phyloP scores from a whole-genome alignment of 2,888 invertebrate genomes.

The Chamaedrilus cognettii region DNA sequence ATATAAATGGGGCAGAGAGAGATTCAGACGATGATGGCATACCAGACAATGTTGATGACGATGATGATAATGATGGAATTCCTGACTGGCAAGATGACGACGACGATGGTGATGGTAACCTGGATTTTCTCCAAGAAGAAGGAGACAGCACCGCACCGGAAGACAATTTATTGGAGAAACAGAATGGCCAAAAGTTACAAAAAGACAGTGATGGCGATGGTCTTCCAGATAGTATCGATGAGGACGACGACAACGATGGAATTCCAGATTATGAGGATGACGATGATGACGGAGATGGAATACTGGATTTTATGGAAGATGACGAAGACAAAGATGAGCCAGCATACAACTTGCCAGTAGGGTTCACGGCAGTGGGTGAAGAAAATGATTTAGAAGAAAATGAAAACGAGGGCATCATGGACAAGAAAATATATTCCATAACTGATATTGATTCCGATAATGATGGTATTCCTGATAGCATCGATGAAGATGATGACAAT shows the following conservation, averaged over 20 bases:
- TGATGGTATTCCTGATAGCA: slow-evolving; percentile 31
- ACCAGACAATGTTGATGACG: slow-evolving; percentile 37
- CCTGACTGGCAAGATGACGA: slow-evolving; percentile 27
- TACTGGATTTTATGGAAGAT: slow-evolving; percentile 11
- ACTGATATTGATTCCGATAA: slow-evolving; percentile 19
- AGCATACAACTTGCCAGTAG: no score
- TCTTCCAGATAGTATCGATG: slow-evolving; percentile 38
- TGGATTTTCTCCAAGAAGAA: slow-evolving; percentile 37
- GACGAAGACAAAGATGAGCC: not conserved
- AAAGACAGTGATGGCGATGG: slow-evolving; percentile 21
- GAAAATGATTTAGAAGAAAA: slow-evolving; percentile 35
- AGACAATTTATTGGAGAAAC: no score
- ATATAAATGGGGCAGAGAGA: not conserved
- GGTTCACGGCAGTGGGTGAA: slow-evolving; percentile 35
- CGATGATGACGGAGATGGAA: slow-evolving; percentile 31
- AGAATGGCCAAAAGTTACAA: no score
- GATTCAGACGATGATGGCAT: slow-evolving; percentile 28
- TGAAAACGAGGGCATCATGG: slow-evolving; percentile 39
- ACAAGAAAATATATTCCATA: not conserved
- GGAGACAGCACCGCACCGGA: not conserved
- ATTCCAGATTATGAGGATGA: slow-evolving; percentile 45
- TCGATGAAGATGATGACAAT: slow-evolving; percentile 29
- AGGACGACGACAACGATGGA: slow-evolving; percentile 40
- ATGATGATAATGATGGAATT: slow-evolving; percentile 33
- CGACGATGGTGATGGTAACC: slow-evolving; percentile 14